Evolutionary conservation across 1,140 invertebrate genomes (phyloP).

Genomic region (Myzus persicae): DNA sequence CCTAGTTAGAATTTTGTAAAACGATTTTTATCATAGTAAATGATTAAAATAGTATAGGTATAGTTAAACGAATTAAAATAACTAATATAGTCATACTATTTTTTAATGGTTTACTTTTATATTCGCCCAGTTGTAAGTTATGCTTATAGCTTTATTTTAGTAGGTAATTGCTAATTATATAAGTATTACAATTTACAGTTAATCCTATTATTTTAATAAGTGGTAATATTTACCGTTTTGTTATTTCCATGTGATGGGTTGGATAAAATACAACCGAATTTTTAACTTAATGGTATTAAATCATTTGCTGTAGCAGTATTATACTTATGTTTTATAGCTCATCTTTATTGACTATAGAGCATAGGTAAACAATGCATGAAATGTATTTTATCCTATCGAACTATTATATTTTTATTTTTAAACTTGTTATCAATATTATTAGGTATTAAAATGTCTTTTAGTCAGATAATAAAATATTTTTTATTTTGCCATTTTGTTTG

Average conservation of each 20-base stretch:
- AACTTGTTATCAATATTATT: not conserved
- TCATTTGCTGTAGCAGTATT: not conserved
- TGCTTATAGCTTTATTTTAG: not conserved
- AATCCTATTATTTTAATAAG: slow-evolving; percentile 14
- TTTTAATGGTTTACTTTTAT: not conserved
- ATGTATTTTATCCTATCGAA: not conserved
- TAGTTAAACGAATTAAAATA: not conserved
- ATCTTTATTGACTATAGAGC: not conserved
- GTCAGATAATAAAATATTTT: not conserved
- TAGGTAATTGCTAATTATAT: not conserved
- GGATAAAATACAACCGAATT: not conserved
- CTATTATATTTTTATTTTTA: slow-evolving; percentile 2
- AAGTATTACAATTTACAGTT: not conserved
- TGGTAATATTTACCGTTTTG: not conserved
- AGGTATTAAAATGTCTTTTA: too few relatives aligned
- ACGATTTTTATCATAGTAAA: not conserved
- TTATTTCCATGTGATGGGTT: not conserved
- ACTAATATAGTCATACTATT: not conserved
- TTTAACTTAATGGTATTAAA: not conserved
- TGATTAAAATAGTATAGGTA: not conserved
- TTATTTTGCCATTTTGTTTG: not conserved
- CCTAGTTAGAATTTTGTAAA: not conserved
- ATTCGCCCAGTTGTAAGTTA: not conserved
- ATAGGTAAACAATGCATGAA: not conserved
- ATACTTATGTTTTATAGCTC: too few relatives aligned